Conservation (phyloP, 1,140 invertebrate genomes). For the Ceratosolen solmsi region DNA sequence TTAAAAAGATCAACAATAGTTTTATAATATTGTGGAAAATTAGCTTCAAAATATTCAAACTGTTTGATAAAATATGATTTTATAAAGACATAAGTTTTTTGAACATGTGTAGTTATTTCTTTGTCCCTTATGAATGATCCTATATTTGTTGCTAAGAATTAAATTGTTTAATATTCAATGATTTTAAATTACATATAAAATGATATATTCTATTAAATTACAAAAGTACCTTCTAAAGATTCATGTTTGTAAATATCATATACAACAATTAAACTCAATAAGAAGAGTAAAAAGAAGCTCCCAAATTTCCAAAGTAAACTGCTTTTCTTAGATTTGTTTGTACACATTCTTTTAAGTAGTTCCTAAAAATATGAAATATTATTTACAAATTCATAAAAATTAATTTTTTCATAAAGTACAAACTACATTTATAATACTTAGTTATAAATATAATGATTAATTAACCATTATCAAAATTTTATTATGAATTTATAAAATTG, state of each 20-base stretch:
- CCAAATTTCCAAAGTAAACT: slow-evolving; percentile 69
- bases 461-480: too few species aligned
- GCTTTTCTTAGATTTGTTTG: slow-evolving; percentile 58
- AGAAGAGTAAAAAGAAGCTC: slow-evolving; percentile 64
- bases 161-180: slow-evolving; percentile 15
- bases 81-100: slow-evolving; percentile 75
- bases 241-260: slow-evolving; percentile 69
- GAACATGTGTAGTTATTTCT: slow-evolving; percentile 76
- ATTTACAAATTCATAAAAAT: neutral
- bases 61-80: slow-evolving; percentile 75
- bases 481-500: too few species aligned
- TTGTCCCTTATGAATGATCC: slow-evolving; percentile 77
- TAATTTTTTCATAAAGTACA: too few species aligned
- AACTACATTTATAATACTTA: too few species aligned
- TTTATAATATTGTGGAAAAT: slow-evolving; percentile 79
- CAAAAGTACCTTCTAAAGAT: slow-evolving; percentile 66
- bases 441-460: too few species aligned
- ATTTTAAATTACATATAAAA: slow-evolving; percentile 28
- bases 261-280: slow-evolving; percentile 63
- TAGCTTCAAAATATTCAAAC: slow-evolving; percentile 78
- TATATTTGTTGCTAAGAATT: slow-evolving; percentile 72
- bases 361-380: slow-evolving; percentile 49
- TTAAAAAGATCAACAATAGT: slow-evolving; percentile 73
- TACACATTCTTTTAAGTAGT: slow-evolving; percentile 69
- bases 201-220: too few species aligned